A percentile compares a stretch with the other conserved stretches of the same genome.
These are phyloP conservation scores for Stigmatopora argus DNA, from an alignment of 2,113 vertebrate species.

Conservation along the genomic window DNA sequence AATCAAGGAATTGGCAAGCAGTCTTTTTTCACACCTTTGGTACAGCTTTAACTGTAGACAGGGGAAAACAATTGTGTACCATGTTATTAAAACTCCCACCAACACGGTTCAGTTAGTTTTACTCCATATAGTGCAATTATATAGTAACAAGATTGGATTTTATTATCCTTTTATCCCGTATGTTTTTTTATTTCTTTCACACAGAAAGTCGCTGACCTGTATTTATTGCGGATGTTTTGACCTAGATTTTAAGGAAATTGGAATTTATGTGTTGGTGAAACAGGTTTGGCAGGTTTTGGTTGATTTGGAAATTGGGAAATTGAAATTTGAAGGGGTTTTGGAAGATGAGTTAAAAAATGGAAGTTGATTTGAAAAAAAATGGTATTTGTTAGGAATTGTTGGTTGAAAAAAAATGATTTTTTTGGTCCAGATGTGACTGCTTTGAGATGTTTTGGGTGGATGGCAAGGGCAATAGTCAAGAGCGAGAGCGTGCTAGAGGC, in stretches of 20 bases:
- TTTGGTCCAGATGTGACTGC: not conserved
- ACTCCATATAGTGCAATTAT: slow-evolving; percentile 51
- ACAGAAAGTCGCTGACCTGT: slow-evolving; percentile 13
- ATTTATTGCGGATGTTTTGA: slow-evolving; percentile 14
- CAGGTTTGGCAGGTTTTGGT: slow-evolving; percentile 1
- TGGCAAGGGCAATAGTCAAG: slow-evolving; percentile 35
- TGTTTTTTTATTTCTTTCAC: slow-evolving; percentile 19
- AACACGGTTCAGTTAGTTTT: slow-evolving; percentile 38
- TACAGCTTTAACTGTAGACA: slow-evolving; percentile 55
- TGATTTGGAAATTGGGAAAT: not conserved
- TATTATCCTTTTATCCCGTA: slow-evolving; percentile 33
- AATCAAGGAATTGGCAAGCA: slow-evolving; percentile 71
- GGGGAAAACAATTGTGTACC: slow-evolving; percentile 55
- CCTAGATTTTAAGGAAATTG: slow-evolving; percentile 3
- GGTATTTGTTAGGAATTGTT: too few relatives aligned
- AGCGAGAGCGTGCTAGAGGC: slow-evolving; percentile 51
- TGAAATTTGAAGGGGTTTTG: not conserved
- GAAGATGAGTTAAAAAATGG: not conserved
- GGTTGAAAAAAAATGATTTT: too few relatives aligned
- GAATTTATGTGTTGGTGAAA: slow-evolving; percentile 18
- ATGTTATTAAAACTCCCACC: slow-evolving; percentile 57
- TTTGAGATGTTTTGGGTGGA: slow-evolving; percentile 8
- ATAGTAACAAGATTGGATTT: slow-evolving; percentile 53
- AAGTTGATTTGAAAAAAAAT: not conserved
- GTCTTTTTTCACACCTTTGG: slow-evolving; percentile 62